phyloP scores from a whole-genome alignment of 2,888 invertebrate species.

The Anagyrus pseudococci region DNA sequence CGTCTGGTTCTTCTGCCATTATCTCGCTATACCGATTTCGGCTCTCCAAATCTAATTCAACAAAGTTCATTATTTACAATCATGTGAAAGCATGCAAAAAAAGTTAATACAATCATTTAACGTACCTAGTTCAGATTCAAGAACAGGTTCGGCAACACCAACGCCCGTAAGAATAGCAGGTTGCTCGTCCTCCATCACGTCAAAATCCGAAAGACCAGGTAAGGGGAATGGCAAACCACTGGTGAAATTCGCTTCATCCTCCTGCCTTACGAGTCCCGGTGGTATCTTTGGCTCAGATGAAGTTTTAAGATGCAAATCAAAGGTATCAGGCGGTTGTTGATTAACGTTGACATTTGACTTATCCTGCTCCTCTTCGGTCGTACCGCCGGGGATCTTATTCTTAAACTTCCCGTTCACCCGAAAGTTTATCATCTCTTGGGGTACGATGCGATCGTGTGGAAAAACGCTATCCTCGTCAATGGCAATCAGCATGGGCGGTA shows the following conservation, averaged over 20 bases:
- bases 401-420: slow-evolving; percentile 54
- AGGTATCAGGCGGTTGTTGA: slow-evolving; percentile 53
- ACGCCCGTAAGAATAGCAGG: slow-evolving; percentile 47
- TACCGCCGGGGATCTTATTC: slow-evolving; percentile 46
- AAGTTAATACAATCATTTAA: not conserved
- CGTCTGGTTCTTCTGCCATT: slow-evolving; percentile 41
- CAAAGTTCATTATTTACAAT: not conserved
- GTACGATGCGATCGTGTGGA: slow-evolving; percentile 53
- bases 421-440: slow-evolving; percentile 52
- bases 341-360: slow-evolving; percentile 52
- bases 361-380: not conserved
- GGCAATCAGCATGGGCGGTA: slow-evolving; percentile 23
- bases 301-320: slow-evolving; percentile 50
- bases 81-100: not conserved
- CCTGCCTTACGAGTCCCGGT: not conserved
- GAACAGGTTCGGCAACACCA: slow-evolving; percentile 59
- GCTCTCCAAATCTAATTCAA: slow-evolving; percentile 47
- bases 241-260: slow-evolving; percentile 13
- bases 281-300: slow-evolving; percentile 40
- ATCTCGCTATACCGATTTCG: slow-evolving; percentile 51
- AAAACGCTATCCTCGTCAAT: slow-evolving; percentile 48
- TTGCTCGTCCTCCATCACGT: slow-evolving; percentile 26
- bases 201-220: not conserved
- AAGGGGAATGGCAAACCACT: slow-evolving; percentile 25
- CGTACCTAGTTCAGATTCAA: slow-evolving; percentile 48